A percentile compares a stretch with the other conserved stretches of the same genome.
These are phyloP conservation scores for Brachionus paranguensis DNA, from an alignment of 1,140 invertebrate species.

Conservation along the genomic window DNA sequence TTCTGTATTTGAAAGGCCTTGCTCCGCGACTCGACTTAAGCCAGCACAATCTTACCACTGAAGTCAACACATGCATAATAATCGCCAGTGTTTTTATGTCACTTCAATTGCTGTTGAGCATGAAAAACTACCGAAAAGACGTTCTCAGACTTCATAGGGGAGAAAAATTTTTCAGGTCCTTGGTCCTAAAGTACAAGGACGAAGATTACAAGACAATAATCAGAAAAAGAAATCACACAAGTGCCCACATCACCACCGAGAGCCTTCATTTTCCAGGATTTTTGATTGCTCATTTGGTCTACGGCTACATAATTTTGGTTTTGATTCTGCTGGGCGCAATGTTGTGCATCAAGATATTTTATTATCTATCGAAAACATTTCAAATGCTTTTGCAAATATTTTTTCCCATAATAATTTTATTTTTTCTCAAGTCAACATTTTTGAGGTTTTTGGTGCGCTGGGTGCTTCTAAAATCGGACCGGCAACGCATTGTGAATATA, in stretches of 20 bases:
- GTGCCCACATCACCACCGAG: background rate
- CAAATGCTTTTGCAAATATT: background rate
- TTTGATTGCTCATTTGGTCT: constrained; percentile 33
- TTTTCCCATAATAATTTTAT: constrained; percentile 30
- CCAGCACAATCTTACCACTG: background rate
- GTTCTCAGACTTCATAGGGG: constrained; percentile 14
- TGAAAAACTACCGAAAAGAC: background rate
- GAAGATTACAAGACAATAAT: background rate
- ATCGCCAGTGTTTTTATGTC: background rate
- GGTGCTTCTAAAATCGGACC: background rate
- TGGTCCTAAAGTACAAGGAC: constrained; percentile 6
- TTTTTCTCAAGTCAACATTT: background rate
- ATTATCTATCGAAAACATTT: background rate
- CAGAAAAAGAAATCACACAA: background rate
- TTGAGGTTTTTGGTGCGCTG: background rate
- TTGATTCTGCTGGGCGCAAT: background rate
- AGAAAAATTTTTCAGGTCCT: constrained; percentile 33
- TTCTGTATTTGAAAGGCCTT: background rate
- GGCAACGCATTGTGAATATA: background rate
- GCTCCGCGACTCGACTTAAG: background rate
- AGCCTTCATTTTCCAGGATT: constrained; percentile 35
- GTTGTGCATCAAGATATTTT: background rate
- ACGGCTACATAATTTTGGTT: constrained; percentile 23
- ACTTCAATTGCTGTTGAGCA: background rate
- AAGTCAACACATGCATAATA: background rate